Evolutionary conservation across 2,113 vertebrate genomes (phyloP).

Genomic region (Daboia siamensis): DNA sequence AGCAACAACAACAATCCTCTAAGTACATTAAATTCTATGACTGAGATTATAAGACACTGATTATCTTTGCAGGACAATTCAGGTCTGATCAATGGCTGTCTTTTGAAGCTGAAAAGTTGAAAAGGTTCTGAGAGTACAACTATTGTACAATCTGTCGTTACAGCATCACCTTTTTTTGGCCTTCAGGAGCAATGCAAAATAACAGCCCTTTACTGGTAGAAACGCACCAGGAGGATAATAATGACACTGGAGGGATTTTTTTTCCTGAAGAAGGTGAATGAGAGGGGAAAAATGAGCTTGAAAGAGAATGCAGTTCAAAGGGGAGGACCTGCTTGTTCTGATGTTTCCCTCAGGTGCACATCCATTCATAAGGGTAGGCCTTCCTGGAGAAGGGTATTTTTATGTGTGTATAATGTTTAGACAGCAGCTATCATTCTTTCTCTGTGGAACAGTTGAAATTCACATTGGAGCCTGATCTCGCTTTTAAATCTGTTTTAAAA

Average conservation of each 20-base stretch:
- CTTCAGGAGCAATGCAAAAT: constrained; percentile 37
- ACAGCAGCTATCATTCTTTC: constrained; percentile 25
- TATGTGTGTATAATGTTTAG: constrained; percentile 30
- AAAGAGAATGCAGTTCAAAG: constrained; percentile 61
- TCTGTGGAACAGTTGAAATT: constrained; percentile 18
- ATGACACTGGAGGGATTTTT: constrained; percentile 31
- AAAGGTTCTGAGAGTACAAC: constrained; percentile 2
- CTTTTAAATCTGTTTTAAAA: constrained; percentile 14
- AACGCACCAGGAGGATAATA: constrained; percentile 30
- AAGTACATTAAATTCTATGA: neutral
- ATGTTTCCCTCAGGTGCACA: constrained; percentile 54
- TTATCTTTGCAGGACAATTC: neutral
- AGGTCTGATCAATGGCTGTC: neutral
- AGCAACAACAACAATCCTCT: neutral
- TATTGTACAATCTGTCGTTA: neutral
- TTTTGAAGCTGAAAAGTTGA: constrained; percentile 21
- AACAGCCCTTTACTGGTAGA: constrained; percentile 22
- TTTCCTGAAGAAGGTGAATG: constrained; percentile 28
- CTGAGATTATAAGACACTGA: neutral
- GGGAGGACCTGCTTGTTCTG: constrained; percentile 46
- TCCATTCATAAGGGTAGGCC: constrained; percentile 36
- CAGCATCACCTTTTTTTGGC: constrained; percentile 14
- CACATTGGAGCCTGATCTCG: constrained; percentile 4
- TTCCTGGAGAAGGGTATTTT: constrained; percentile 17
- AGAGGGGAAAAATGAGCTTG: constrained; percentile 46